Conservation (phyloP, 2,113 vertebrate genomes). For the Parus major region DNA sequence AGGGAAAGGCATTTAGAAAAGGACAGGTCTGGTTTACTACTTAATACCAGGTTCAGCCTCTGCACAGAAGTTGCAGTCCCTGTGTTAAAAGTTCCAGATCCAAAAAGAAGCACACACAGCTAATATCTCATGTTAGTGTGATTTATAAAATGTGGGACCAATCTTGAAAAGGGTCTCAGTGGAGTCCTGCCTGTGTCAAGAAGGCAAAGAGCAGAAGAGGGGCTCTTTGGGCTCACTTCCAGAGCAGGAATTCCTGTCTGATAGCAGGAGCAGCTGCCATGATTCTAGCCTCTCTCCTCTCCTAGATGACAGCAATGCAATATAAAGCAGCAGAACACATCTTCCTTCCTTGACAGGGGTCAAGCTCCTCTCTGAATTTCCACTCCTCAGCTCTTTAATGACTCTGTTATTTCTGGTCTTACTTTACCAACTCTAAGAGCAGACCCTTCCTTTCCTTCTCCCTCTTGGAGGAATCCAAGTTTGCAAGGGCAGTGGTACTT, state of each 20-base stretch:
- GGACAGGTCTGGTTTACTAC: not conserved
- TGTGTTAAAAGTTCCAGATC: not conserved
- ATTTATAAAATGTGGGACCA: not conserved
- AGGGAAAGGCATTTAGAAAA: not conserved
- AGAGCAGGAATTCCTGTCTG: not conserved
- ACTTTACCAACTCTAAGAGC: not conserved
- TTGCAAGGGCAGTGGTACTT: not conserved
- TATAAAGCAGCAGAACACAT: not conserved
- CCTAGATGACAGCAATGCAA: not conserved
- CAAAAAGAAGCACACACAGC: not conserved
- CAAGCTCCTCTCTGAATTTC: not conserved
- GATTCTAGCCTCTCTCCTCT: not conserved
- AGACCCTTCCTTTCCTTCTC: slow-evolving; percentile 5
- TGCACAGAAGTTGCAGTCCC: not conserved
- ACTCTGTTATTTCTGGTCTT: not conserved
- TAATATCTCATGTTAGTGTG: not conserved
- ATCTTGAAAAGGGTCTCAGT: not conserved
- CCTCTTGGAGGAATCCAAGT: not conserved
- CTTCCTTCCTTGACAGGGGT: slow-evolving; percentile 32
- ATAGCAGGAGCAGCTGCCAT: not conserved
- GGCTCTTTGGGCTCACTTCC: not conserved
- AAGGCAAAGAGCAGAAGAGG: not conserved
- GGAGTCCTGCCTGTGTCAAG: not conserved
- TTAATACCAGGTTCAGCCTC: not conserved
- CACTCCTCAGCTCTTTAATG: not conserved